Evolutionary conservation across 2,113 vertebrate species (phyloP).

Genomic region (Pelecanus crispus): DNA sequence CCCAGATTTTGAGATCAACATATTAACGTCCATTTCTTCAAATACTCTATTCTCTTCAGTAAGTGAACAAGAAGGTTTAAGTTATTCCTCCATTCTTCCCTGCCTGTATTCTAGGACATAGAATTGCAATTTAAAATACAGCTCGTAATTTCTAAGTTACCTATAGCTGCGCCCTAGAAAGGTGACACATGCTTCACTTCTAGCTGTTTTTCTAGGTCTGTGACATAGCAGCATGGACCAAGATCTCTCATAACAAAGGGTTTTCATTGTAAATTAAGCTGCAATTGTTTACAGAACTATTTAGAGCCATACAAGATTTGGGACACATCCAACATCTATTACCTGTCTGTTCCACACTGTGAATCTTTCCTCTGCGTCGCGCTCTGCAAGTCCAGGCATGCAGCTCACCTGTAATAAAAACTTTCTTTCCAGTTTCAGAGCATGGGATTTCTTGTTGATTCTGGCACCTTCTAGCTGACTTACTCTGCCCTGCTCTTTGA

Average conservation of each 20-base stretch:
- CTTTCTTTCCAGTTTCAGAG: background rate
- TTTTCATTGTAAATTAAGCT: background rate
- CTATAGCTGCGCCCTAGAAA: background rate
- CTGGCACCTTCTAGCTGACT: background rate
- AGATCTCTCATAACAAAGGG: background rate
- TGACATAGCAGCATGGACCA: background rate
- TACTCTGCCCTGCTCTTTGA: background rate
- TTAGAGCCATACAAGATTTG: background rate
- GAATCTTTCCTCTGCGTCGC: background rate
- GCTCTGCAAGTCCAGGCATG: background rate
- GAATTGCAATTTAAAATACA: background rate
- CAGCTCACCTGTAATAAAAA: background rate
- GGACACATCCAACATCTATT: background rate
- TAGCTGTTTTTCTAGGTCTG: background rate
- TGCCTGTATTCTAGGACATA: background rate
- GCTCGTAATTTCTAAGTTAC: background rate
- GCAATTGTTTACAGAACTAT: background rate
- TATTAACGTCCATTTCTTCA: background rate
- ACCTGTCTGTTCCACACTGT: background rate
- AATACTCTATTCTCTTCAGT: background rate
- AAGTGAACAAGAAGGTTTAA: background rate
- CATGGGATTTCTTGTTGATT: background rate
- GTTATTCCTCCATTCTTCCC: background rate
- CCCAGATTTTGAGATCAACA: background rate
- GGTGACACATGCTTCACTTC: background rate